A percentile compares a stretch with the other conserved stretches of the same genome.
Conservation (phyloP, 53 echinoderm and acorn worm genomes). For the Arbacia lixula region DNA sequence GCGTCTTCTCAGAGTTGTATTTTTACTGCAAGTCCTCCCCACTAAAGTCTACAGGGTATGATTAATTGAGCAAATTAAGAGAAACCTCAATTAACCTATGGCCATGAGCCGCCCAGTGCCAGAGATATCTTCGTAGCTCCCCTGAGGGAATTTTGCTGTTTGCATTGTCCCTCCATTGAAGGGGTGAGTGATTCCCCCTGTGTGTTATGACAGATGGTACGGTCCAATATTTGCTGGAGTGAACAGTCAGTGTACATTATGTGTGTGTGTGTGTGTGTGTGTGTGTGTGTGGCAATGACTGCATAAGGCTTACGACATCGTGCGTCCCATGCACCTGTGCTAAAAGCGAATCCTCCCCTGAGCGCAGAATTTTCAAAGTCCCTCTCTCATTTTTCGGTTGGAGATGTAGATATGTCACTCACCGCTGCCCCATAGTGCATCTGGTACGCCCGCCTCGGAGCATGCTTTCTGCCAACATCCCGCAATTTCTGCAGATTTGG, state of each 20-base stretch:
- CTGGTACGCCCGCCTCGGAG: constrained; percentile 17
- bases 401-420: constrained; percentile 15
- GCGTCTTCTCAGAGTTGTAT: background rate
- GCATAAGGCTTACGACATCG: too few species aligned
- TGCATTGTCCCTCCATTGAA: too few species aligned
- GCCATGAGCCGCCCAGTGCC: background rate
- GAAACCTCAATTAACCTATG: background rate
- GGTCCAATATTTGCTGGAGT: constrained; percentile 24
- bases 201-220: background rate
- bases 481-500: background rate
- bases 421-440: constrained; percentile 32
- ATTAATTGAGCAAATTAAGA: constrained; percentile 5
- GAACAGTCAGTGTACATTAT: too few species aligned
- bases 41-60: background rate
- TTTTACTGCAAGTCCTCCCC: too few species aligned
- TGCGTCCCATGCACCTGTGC: too few species aligned
- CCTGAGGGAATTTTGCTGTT: too few species aligned
- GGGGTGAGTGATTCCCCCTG: constrained; percentile 20
- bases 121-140: too few species aligned
- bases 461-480: constrained; percentile 23
- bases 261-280: constrained; percentile 7
- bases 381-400: constrained; percentile 8
- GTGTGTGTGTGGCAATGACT: constrained; percentile 1
- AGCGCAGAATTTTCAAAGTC: constrained; percentile 23
- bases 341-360: too few species aligned